Evolutionary conservation across 2,113 vertebrate genomes (phyloP).

Genomic region (Neotoma lepida): DNA sequence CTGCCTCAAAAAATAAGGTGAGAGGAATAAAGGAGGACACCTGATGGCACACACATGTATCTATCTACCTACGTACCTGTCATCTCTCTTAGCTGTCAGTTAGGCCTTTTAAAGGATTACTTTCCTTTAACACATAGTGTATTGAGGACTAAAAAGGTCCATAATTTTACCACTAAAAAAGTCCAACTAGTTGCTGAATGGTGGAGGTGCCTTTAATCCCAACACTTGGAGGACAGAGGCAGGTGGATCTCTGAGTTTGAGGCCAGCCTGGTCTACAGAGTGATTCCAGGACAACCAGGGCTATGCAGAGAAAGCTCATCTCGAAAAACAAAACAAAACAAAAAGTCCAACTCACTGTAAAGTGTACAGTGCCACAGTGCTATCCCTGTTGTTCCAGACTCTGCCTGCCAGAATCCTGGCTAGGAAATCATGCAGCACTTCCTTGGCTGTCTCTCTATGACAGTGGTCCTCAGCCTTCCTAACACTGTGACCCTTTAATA

Average conservation of each 20-base stretch:
- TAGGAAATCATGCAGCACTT: neutral
- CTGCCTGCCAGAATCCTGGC: neutral
- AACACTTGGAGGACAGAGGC: too few species aligned
- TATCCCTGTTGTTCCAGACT: neutral
- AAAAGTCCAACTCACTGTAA: neutral
- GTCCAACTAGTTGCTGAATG: neutral
- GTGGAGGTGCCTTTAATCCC: too few species aligned
- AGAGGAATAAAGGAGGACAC: too few species aligned
- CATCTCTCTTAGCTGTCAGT: neutral
- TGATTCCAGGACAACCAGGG: neutral
- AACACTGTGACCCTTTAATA: neutral
- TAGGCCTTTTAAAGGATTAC: neutral
- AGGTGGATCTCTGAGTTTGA: too few species aligned
- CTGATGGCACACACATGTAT: too few species aligned
- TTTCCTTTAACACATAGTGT: neutral
- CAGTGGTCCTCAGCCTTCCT: neutral
- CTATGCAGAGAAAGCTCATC: neutral
- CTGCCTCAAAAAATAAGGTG: too few species aligned
- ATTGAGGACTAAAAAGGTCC: neutral
- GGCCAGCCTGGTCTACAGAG: too few species aligned
- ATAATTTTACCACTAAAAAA: constrained; percentile 1
- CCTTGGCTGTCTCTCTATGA: neutral
- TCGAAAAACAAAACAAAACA: neutral
- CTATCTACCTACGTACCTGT: neutral
- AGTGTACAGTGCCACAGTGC: neutral